Evolutionary conservation across 2,797 vertebrate species (phyloP).

Genomic region (Corythornis leucogaster): DNA sequence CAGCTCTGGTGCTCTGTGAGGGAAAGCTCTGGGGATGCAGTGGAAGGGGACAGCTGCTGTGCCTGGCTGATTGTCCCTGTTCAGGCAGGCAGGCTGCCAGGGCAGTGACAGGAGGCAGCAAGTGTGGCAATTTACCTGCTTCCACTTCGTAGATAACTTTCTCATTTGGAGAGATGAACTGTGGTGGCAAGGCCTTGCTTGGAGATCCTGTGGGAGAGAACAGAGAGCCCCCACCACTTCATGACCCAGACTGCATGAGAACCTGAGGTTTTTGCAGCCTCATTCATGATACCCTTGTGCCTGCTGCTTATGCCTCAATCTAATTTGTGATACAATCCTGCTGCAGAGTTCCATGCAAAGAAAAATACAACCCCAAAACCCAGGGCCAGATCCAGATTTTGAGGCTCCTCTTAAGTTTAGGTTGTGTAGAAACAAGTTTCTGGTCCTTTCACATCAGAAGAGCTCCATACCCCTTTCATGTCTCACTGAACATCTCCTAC

Average conservation of each 20-base stretch:
- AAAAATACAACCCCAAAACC: not conserved
- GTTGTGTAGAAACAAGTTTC: not conserved
- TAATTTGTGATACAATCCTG: not conserved
- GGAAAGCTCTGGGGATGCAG: not conserved
- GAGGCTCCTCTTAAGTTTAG: not conserved
- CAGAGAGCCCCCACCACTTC: not conserved
- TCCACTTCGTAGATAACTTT: conserved; percentile 72
- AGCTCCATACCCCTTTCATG: not conserved
- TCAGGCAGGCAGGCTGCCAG: not conserved
- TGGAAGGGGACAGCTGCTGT: not conserved
- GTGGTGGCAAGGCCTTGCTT: conserved; percentile 61
- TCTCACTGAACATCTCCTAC: not conserved
- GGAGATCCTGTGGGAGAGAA: conserved; percentile 70
- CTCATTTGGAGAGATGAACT: conserved; percentile 73
- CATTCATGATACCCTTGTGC: fast-evolving
- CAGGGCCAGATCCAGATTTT: not conserved
- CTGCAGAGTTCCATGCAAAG: not conserved
- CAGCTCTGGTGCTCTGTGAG: fast-evolving
- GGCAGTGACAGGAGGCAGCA: fast-evolving
- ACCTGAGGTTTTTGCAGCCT: not conserved
- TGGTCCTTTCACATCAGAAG: not conserved
- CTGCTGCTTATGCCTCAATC: fast-evolving
- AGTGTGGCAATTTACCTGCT: conserved; percentile 69
- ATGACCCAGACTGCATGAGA: not conserved
- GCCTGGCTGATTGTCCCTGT: not conserved